phyloP scores from a whole-genome alignment of 2,113 vertebrate species.

The Toxotes jaculatrix region DNA sequence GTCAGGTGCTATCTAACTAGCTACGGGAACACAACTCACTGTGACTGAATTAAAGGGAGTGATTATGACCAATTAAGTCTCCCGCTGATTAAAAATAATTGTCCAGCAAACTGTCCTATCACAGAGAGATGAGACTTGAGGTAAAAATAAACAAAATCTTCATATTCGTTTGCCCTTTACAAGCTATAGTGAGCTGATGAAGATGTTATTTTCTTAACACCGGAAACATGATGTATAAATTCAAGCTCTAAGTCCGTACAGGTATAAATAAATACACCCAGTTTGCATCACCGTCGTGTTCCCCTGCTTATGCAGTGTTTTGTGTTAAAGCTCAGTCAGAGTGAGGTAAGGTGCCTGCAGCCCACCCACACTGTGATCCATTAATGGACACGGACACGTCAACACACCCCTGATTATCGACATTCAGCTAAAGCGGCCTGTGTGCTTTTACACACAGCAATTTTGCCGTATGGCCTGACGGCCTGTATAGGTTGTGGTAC shows the following conservation, averaged over 20 bases:
- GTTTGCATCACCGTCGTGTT: background rate
- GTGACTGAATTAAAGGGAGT: slow-evolving; percentile 42
- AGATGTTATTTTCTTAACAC: background rate
- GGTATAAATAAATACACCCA: background rate
- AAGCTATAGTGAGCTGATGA: background rate
- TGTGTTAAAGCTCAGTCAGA: background rate
- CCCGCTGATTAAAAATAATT: slow-evolving; percentile 50
- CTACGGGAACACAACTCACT: slow-evolving; percentile 37
- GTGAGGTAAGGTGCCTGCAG: slow-evolving; percentile 5
- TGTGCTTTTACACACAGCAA: background rate
- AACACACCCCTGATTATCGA: background rate
- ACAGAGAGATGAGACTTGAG: background rate
- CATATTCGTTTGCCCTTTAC: background rate
- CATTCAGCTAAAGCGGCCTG: slow-evolving; percentile 11
- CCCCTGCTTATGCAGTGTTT: background rate
- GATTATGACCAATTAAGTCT: slow-evolving; percentile 54
- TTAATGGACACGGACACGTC: slow-evolving; percentile 19
- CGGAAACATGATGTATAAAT: background rate
- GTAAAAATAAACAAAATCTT: slow-evolving; percentile 24
- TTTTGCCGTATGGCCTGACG: background rate
- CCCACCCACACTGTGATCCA: background rate
- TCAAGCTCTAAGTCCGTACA: too few relatives aligned
- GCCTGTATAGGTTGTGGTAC: background rate
- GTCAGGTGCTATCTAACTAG: slow-evolving; percentile 46
- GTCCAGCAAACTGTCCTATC: slow-evolving; percentile 12